Conservation (phyloP, 1,140 invertebrate species). For the Eulimnadia texana region DNA sequence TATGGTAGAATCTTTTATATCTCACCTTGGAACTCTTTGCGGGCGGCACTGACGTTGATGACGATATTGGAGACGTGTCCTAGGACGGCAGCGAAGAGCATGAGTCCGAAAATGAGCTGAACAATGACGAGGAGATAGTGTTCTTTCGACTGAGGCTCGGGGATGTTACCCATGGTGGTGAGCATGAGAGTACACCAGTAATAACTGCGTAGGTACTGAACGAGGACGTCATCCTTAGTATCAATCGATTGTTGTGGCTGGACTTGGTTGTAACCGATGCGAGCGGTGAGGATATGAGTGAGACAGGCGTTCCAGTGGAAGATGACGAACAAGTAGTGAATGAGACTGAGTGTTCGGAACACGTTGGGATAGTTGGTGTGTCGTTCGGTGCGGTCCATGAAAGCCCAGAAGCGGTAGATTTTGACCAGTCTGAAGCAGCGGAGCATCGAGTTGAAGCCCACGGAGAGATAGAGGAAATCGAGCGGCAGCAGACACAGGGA, state of each 20-base stretch:
- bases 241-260: neutral
- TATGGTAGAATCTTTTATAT: neutral
- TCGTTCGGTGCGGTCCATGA: slow-evolving; percentile 93
- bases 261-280: slow-evolving; percentile 45
- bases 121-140: slow-evolving; percentile 83
- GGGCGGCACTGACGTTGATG: slow-evolving; percentile 79
- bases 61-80: slow-evolving; percentile 92
- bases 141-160: slow-evolving; percentile 64
- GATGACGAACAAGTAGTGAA: slow-evolving; percentile 93
- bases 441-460: slow-evolving; percentile 94
- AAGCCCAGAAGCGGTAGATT: slow-evolving; percentile 96
- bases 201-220: slow-evolving; percentile 91
- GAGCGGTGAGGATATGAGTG: slow-evolving; percentile 89
- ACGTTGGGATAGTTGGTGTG: slow-evolving; percentile 98
- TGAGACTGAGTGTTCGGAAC: slow-evolving; percentile 75
- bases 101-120: slow-evolving; percentile 74
- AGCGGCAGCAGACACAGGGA: slow-evolving; percentile 91
- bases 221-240: slow-evolving; percentile 64
- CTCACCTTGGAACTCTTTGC: slow-evolving; percentile 92
- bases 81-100: slow-evolving; percentile 86
- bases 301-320: slow-evolving; percentile 99
- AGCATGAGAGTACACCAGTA: slow-evolving; percentile 94
- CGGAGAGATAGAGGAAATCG: slow-evolving; percentile 94
- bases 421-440: slow-evolving; percentile 93
- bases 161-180: slow-evolving; percentile 63